Evolutionary conservation across 2,113 vertebrate genomes (phyloP).

Genomic region (Atractosteus spatula): DNA sequence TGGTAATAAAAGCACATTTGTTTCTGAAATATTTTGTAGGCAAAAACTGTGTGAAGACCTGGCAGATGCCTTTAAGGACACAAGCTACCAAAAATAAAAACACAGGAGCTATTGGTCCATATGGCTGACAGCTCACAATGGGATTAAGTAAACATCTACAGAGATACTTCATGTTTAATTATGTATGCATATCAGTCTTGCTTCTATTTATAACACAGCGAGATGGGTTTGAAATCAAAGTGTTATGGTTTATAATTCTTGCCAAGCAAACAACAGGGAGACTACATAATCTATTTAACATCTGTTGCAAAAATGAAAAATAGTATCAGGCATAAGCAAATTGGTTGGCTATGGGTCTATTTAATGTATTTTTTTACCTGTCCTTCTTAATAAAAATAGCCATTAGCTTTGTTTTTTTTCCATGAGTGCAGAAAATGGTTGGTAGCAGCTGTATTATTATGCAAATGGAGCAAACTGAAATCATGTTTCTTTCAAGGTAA

Average conservation of each 20-base stretch:
- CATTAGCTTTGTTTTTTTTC: no score
- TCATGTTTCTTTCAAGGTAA: no score
- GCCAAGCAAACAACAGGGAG: neutral
- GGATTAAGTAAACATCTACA: constrained; percentile 18
- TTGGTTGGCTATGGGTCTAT: no score
- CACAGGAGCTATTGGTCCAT: neutral
- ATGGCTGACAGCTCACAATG: constrained; percentile 9
- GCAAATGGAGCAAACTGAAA: no score
- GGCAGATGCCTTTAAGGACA: constrained; percentile 4
- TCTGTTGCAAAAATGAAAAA: no score
- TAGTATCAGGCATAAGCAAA: no score
- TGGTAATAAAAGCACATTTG: neutral
- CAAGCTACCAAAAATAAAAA: neutral
- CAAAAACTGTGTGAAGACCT: neutral
- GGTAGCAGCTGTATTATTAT: no score
- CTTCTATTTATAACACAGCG: constrained; percentile 15
- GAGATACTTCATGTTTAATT: constrained; percentile 6
- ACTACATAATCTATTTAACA: no score
- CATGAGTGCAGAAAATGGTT: no score
- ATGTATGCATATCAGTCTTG: constrained; percentile 8
- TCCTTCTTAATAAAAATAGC: no score
- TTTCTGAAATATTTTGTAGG: constrained; percentile 3
- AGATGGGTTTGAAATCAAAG: constrained; percentile 10
- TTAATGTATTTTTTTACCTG: no score
- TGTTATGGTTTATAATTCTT: neutral